A percentile compares a stretch with the other conserved stretches of the same genome.
phyloP scores from a whole-genome alignment of 2,113 vertebrate genomes.

The Notechis scutatus region DNA sequence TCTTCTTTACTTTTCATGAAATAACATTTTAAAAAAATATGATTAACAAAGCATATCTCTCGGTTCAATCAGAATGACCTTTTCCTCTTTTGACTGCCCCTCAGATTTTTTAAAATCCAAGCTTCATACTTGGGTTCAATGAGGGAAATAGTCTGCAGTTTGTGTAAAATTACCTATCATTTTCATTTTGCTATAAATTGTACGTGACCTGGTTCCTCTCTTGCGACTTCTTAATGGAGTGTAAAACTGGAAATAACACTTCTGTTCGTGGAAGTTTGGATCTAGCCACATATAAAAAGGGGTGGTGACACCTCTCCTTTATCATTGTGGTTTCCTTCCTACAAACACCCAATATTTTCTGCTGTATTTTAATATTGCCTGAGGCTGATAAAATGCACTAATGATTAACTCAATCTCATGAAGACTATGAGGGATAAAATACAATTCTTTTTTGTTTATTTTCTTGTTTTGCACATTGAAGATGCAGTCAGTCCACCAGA shows the following conservation, averaged over 20 bases:
- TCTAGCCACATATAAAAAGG: background rate
- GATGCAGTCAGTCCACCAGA: background rate
- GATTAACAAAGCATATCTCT: background rate
- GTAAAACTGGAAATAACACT: background rate
- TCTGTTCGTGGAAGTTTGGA: background rate
- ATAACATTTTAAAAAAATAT: background rate
- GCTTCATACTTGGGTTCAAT: background rate
- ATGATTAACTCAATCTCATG: background rate
- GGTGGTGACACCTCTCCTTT: background rate
- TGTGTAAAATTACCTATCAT: background rate
- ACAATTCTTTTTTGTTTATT: background rate
- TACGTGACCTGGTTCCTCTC: background rate
- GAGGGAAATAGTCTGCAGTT: background rate
- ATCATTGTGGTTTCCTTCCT: background rate
- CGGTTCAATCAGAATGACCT: background rate
- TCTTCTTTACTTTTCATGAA: background rate
- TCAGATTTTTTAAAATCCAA: background rate
- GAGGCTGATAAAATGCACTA: background rate
- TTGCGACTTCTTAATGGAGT: background rate
- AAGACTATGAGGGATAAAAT: background rate
- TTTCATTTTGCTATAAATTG: background rate
- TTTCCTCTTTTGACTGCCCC: background rate
- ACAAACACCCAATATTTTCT: background rate
- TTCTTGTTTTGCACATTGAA: background rate
- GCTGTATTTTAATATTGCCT: background rate